Base-by-base conservation (phyloP, 2,113 vertebrate genomes). In the Platanista minor region DNA sequence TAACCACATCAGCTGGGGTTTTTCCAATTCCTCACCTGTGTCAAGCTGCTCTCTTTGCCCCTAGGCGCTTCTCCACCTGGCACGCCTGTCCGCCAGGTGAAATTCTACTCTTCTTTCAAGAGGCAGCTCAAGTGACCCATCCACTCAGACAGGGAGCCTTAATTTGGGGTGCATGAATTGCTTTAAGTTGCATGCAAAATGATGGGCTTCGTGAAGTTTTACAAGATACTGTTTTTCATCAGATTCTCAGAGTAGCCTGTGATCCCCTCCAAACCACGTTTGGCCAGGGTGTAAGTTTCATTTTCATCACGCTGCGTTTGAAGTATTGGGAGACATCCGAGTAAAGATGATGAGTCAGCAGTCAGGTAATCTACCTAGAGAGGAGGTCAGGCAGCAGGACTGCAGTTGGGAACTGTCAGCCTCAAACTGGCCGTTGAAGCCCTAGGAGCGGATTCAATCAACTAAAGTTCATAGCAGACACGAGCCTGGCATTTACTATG, bases 101-200 rank as follows among this genome's bases (percentile, higher is more conserved):
- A 96, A 96, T 33, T 43, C 62, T 54, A 57, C 36, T 74, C 90
- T 75, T 72, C 62, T 80, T 85, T 87, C 43, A 81, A 61, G 59
- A 87, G 46, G 78, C 72, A 62, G 71, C 81, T 97, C 88, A 82
- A 82, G 66, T 95, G 91, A 74, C 82, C 36, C 66, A 82, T 67
- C n/a, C 7, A 27, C 69, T 43, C 49, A 85, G 36, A 21, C 57
- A 84, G 39, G 21, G 36, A 20, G 46, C 66, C 6, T 92, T 84
- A 61, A 43, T 92, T 81, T 72, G 64, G 61, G 64, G 27, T 88
- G 72, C 27, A 12, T 17, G 61, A 54, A 72, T 77, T 74, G 29
- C 39, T 89, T 84, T 49, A 80, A 36, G 21, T 36, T 25, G 21
- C 54, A 54, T 83, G 14, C 62, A 95, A 27, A 90, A 54, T 59